Conservation (phyloP, 2,888 invertebrate species). For the Rhagium mordax region DNA sequence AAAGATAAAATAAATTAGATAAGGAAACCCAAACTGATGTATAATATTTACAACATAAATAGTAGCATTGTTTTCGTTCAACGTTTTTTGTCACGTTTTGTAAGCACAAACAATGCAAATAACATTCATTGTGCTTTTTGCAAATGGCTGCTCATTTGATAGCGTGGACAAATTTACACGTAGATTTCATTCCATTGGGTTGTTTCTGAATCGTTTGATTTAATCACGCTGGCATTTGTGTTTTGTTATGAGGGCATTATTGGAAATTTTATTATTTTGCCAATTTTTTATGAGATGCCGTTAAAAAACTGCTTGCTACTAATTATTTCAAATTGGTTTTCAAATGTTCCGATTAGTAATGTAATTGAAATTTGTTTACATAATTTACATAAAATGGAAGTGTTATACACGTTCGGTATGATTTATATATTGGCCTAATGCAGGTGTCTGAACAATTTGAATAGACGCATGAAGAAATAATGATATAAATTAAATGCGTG, state of each 20-base stretch:
- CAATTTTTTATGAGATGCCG: conserved; percentile 1
- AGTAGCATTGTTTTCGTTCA: conserved; percentile 21
- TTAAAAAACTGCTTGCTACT: conserved; percentile 24
- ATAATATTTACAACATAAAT: conserved; percentile 26
- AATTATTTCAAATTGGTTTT: conserved; percentile 15
- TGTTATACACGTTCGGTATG: too few species aligned
- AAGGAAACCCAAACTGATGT: conserved; percentile 13
- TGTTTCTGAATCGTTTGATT: conserved; percentile 22
- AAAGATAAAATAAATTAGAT: conserved; percentile 21
- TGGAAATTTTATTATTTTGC: conserved; percentile 20
- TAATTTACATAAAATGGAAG: too few species aligned
- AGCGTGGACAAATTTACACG: conserved; percentile 24
- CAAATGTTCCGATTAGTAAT: neutral
- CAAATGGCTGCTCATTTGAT: conserved; percentile 23
- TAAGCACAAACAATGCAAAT: conserved; percentile 32
- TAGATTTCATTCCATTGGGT: conserved; percentile 22
- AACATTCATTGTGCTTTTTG: conserved; percentile 31
- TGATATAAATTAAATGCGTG: too few species aligned
- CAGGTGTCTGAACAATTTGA: too few species aligned
- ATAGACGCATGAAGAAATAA: too few species aligned
- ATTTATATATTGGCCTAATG: too few species aligned
- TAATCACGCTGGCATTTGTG: conserved; percentile 27
- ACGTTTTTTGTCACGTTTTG: conserved; percentile 34
- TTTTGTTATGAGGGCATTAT: conserved; percentile 16
- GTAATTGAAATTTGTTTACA: conserved; percentile 10